A percentile compares a stretch with the other conserved stretches of the same genome.
Conservation (phyloP, 2,797 vertebrate species). For the Borostomias antarcticus region DNA sequence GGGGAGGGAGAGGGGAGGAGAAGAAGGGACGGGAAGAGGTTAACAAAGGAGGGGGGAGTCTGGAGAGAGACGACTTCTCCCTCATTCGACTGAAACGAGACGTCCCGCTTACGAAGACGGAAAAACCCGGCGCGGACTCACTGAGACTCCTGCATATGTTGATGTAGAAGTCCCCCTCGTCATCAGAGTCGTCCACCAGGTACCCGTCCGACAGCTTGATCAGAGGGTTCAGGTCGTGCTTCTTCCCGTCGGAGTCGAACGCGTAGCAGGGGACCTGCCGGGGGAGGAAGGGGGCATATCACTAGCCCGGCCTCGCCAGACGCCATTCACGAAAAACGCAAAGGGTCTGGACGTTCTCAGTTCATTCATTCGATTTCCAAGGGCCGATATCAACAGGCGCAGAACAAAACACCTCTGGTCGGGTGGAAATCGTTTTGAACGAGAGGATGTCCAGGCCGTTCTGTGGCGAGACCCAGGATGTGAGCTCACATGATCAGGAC, state of each 20-base stretch:
- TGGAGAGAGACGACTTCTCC: not conserved
- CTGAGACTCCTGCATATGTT: constrained; percentile 93
- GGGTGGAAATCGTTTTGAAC: no score
- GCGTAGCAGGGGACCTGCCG: constrained; percentile 94
- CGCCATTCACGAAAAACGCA: no score
- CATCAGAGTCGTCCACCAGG: constrained; percentile 87
- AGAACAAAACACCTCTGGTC: no score
- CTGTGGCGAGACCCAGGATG: no score
- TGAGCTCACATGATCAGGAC: no score
- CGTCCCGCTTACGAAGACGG: no score
- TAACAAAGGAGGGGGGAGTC: no score
- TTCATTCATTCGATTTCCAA: no score
- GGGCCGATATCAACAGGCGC: no score
- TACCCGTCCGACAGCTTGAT: constrained; percentile 85
- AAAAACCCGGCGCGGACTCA: constrained; percentile 59
- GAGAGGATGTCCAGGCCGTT: no score
- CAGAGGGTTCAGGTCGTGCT: constrained; percentile 91
- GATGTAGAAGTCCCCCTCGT: constrained; percentile 85
- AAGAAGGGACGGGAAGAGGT: not conserved
- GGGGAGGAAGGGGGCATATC: constrained; percentile 24
- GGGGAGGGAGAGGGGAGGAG: not conserved
- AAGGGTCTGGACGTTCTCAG: not conserved
- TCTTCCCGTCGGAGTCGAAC: constrained; percentile 83
- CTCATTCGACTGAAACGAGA: no score
- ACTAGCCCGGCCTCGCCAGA: no score